These are phyloP conservation scores for Orthonyx spaldingii DNA, from an alignment of 2,113 vertebrate species.

Conservation along the genomic window DNA sequence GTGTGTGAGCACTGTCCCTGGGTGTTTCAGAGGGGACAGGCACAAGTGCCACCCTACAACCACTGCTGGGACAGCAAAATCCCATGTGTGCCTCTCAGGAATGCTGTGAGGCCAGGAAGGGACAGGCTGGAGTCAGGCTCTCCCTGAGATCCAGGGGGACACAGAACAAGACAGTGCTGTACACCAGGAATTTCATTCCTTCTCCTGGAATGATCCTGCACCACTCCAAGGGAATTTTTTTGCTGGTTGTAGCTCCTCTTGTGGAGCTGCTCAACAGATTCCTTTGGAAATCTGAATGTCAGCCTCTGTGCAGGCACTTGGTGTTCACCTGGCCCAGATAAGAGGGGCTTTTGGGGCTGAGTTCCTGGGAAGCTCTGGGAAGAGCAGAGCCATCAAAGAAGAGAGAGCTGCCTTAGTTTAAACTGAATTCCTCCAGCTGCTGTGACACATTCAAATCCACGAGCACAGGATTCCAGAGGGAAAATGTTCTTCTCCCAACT, in stretches of 20 bases:
- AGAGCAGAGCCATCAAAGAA: background rate
- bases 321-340: background rate
- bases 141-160: background rate
- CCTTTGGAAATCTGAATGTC: background rate
- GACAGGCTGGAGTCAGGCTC: background rate
- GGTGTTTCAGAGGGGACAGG: background rate
- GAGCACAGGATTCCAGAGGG: background rate
- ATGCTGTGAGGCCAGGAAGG: background rate
- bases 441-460: background rate
- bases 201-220: background rate
- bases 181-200: background rate
- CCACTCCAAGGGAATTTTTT: background rate
- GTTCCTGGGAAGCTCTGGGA: background rate
- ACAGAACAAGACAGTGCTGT: background rate
- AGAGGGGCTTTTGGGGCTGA: background rate
- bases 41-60: background rate
- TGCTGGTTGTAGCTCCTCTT: background rate
- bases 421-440: background rate
- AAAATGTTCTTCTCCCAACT: background rate
- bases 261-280: background rate
- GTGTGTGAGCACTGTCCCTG: fast-evolving
- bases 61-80: background rate
- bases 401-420: background rate
- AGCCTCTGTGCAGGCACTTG: background rate
- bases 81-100: background rate